These are phyloP conservation scores for Drosophila kanekoi DNA, from an alignment of 2,888 invertebrate species.

Conservation along the genomic window DNA sequence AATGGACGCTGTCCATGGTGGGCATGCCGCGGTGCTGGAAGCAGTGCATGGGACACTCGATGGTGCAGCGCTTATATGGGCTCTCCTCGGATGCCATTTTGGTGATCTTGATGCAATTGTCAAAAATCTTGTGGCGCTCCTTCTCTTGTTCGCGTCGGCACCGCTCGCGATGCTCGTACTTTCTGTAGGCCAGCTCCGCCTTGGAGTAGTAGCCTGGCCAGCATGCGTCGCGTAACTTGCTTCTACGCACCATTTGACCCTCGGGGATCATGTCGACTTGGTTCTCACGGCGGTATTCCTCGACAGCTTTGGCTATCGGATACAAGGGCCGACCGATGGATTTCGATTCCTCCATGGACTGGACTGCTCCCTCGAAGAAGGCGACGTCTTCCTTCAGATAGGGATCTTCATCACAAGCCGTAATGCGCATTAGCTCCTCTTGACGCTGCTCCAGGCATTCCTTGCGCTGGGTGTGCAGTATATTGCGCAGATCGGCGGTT, in stretches of 20 bases:
- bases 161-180: conserved; percentile 59
- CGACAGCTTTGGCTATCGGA: conserved; percentile 78
- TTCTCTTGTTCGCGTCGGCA: conserved; percentile 43
- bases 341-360: conserved; percentile 75
- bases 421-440: conserved; percentile 39
- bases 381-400: conserved; percentile 75
- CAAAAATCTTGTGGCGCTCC: conserved; percentile 41
- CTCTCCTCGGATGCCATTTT: conserved; percentile 57
- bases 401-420: conserved; percentile 49
- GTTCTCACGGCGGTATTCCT: conserved; percentile 75
- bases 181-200: conserved; percentile 58
- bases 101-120: conserved; percentile 55
- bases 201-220: conserved; percentile 65
- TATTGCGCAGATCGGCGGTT: conserved; percentile 13
- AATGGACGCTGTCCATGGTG: neutral
- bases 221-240: conserved; percentile 53
- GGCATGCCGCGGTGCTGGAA: conserved; percentile 32
- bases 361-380: conserved; percentile 80
- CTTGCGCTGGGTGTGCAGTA: conserved; percentile 43
- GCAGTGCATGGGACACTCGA: conserved; percentile 29
- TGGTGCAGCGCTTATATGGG: conserved; percentile 36
- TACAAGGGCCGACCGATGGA: conserved; percentile 79
- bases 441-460: conserved; percentile 33
- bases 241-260: conserved; percentile 36
- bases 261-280: conserved; percentile 44